Percentiles rank a stretch among this genome's conserved stretches.
Conservation (phyloP, 2,888 invertebrate genomes). For the Petrolisthes manimaculis region DNA sequence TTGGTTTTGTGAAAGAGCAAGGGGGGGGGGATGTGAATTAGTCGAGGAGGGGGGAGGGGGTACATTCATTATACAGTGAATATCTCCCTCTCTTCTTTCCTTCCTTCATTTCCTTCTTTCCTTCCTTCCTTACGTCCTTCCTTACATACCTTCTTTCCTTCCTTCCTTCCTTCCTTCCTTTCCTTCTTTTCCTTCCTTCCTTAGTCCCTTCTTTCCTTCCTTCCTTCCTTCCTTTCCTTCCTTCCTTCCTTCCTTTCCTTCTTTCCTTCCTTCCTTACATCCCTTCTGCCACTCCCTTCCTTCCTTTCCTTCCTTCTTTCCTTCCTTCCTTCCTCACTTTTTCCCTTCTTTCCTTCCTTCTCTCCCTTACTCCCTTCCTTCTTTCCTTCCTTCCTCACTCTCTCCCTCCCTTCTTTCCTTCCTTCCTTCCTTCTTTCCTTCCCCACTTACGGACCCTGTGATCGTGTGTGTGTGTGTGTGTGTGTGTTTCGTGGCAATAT, state of each 20-base stretch:
- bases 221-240: neutral
- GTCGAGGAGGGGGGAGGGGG: too few species aligned
- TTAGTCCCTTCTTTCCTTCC: neutral
- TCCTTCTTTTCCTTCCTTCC: neutral
- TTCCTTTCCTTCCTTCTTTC: neutral
- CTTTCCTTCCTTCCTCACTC: too few species aligned
- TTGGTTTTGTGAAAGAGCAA: too few species aligned
- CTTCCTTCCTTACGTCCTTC: neutral
- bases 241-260: neutral
- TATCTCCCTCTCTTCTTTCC: neutral
- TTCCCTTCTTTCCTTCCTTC: neutral
- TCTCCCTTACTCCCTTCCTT: neutral
- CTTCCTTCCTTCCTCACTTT: neutral
- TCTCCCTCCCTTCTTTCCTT: neutral
- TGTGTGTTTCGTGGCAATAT: too few species aligned
- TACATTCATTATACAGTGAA: neutral
- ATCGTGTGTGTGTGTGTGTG: too few species aligned
- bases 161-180: neutral
- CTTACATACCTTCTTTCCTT: neutral
- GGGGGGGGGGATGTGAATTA: too few species aligned
- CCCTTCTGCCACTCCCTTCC: neutral
- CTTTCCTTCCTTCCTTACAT: neutral
- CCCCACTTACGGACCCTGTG: neutral
- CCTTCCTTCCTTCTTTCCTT: neutral
- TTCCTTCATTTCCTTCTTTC: neutral